phyloP scores from a whole-genome alignment of 2,113 vertebrate genomes.

The Siniperca chuatsi region DNA sequence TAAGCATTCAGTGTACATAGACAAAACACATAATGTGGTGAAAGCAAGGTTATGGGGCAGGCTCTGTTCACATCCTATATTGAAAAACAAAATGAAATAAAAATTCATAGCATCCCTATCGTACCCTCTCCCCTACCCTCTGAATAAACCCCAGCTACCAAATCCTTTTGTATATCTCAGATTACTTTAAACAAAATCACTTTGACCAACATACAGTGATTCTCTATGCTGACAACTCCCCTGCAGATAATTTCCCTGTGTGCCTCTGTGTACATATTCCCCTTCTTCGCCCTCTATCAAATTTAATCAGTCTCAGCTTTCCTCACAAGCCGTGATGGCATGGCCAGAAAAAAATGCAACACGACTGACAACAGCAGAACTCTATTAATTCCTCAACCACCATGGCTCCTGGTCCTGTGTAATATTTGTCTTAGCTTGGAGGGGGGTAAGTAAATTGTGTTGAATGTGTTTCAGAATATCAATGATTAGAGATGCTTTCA shows the following conservation, averaged over 20 bases:
- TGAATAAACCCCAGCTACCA: slow-evolving; percentile 54
- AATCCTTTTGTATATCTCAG: slow-evolving; percentile 67
- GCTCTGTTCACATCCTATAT: slow-evolving; percentile 30
- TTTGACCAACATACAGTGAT: slow-evolving; percentile 76
- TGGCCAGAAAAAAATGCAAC: slow-evolving; percentile 72
- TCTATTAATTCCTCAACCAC: slow-evolving; percentile 80
- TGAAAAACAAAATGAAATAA: slow-evolving; percentile 62
- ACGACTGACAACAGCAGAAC: slow-evolving; percentile 73
- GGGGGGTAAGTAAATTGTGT: slow-evolving; percentile 73
- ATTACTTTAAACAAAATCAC: slow-evolving; percentile 80
- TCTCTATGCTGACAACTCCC: slow-evolving; percentile 77
- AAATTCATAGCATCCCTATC: slow-evolving; percentile 54
- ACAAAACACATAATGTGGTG: slow-evolving; percentile 70
- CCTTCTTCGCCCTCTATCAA: slow-evolving; percentile 78
- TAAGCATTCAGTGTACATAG: slow-evolving; percentile 66
- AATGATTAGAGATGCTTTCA: slow-evolving; percentile 68
- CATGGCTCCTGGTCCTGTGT: slow-evolving; percentile 63
- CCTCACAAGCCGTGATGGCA: slow-evolving; percentile 54
- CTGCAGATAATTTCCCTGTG: slow-evolving; percentile 74
- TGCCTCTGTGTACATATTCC: slow-evolving; percentile 78
- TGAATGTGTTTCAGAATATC: slow-evolving; percentile 70
- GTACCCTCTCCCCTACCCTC: not conserved
- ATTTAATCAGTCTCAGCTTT: slow-evolving; percentile 80
- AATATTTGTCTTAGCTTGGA: slow-evolving; percentile 80
- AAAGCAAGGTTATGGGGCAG: slow-evolving; percentile 51